Conservation (phyloP, 2,797 vertebrate species). For the Lepus townsendii region DNA sequence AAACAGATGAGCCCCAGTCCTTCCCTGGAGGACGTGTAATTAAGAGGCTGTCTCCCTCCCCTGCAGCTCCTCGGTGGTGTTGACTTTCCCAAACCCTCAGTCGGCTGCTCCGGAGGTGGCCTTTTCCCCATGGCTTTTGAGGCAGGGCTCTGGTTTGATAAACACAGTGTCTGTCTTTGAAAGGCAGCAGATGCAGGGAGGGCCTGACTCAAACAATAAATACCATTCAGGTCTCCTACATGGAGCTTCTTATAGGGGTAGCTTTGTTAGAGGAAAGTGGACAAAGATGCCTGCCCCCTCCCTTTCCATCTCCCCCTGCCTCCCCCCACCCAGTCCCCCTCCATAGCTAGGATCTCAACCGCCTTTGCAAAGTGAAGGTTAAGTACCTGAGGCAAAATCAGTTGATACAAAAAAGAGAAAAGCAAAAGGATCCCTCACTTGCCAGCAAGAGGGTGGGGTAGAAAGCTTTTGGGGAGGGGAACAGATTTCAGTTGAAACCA, state of each 20-base stretch:
- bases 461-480: slow-evolving; percentile 81
- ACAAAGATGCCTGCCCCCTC: slow-evolving; percentile 91
- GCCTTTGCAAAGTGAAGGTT: slow-evolving; percentile 89
- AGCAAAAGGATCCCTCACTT: slow-evolving; percentile 87
- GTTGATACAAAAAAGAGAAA: slow-evolving; percentile 87
- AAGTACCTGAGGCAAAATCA: slow-evolving; percentile 88
- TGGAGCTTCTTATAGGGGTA: slow-evolving; percentile 89
- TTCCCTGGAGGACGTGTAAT: not conserved
- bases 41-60: not conserved
- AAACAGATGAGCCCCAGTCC: not conserved
- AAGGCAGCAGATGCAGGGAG: slow-evolving; percentile 94
- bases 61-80: slow-evolving; percentile 59
- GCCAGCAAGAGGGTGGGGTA: slow-evolving; percentile 62
- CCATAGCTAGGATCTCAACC: slow-evolving; percentile 83
- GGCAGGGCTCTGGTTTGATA: slow-evolving; percentile 92
- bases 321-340: slow-evolving; percentile 10
- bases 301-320: slow-evolving; percentile 43
- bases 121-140: slow-evolving; percentile 88
- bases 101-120: slow-evolving; percentile 72
- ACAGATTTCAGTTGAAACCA: slow-evolving; percentile 83
- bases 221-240: slow-evolving; percentile 91
- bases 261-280: slow-evolving; percentile 94
- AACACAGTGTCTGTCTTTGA: slow-evolving; percentile 94
- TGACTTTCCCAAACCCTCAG: slow-evolving; percentile 75
- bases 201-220: slow-evolving; percentile 95